phyloP scores from a whole-genome alignment of 2,113 vertebrate species.

The Pachycephala philippinensis region DNA sequence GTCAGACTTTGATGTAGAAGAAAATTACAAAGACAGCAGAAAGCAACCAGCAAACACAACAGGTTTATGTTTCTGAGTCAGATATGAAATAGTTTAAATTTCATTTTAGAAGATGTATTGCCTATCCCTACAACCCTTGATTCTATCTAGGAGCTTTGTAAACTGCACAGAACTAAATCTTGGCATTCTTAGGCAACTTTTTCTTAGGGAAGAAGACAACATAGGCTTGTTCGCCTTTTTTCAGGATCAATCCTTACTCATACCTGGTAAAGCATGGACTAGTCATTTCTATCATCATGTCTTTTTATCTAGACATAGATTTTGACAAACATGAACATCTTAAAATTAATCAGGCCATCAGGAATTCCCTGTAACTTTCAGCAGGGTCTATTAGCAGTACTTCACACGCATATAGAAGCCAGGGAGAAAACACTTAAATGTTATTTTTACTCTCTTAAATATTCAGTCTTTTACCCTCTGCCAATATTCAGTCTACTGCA shows the following conservation, averaged over 20 bases:
- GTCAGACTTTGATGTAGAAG: neutral
- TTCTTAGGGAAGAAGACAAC: neutral
- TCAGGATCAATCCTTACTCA: neutral
- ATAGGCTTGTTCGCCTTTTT: neutral
- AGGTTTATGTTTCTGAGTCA: neutral
- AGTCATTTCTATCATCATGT: neutral
- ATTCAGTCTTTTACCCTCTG: neutral
- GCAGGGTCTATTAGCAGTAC: neutral
- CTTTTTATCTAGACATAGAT: neutral
- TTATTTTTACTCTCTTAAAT: neutral
- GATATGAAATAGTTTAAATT: neutral
- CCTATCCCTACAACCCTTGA: neutral
- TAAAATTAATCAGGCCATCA: neutral
- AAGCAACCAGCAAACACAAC: neutral
- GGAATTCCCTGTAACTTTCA: neutral
- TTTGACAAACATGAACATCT: neutral
- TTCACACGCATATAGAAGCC: neutral
- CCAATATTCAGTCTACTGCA: neutral
- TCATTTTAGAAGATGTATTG: neutral
- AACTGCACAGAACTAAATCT: neutral
- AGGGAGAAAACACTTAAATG: neutral
- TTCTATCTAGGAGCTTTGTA: neutral
- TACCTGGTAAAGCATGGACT: neutral
- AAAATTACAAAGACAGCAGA: neutral
- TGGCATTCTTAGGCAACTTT: neutral